Conservation (phyloP, 2,113 vertebrate species). For the Anser brachyrhynchus region DNA sequence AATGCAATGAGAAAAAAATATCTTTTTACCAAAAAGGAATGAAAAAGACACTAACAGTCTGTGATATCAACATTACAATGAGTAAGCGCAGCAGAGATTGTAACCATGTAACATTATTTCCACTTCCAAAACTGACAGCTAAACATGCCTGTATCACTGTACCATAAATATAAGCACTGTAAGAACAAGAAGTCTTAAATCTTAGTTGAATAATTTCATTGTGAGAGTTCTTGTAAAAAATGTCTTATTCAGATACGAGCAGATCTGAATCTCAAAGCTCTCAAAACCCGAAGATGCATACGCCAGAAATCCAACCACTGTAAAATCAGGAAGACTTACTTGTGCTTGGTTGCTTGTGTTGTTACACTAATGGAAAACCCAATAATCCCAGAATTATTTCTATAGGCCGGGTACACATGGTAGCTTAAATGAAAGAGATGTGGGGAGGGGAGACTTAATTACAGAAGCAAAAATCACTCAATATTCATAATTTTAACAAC, state of each 20-base stretch:
- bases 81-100: neutral
- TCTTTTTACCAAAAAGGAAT: neutral
- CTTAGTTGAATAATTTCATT: neutral
- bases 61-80: neutral
- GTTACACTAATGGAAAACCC: constrained; percentile 90
- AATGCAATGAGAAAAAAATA: neutral
- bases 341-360: constrained; percentile 89
- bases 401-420: constrained; percentile 87
- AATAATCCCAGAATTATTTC: constrained; percentile 89
- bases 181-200: neutral
- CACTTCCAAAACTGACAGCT: neutral
- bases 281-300: neutral
- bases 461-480: neutral
- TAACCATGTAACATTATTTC: neutral
- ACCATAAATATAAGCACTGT: neutral
- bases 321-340: constrained; percentile 61
- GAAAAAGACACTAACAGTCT: neutral
- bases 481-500: neutral
- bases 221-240: neutral
- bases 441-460: too few relatives aligned
- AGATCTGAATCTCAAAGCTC: neutral
- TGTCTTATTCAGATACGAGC: neutral
- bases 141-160: neutral
- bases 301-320: neutral
- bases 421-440: constrained; percentile 75